A percentile compares a stretch with the other conserved stretches of the same genome.
Conservation (phyloP, 2,888 invertebrate genomes). For the Amphipyra tragopoginis region DNA sequence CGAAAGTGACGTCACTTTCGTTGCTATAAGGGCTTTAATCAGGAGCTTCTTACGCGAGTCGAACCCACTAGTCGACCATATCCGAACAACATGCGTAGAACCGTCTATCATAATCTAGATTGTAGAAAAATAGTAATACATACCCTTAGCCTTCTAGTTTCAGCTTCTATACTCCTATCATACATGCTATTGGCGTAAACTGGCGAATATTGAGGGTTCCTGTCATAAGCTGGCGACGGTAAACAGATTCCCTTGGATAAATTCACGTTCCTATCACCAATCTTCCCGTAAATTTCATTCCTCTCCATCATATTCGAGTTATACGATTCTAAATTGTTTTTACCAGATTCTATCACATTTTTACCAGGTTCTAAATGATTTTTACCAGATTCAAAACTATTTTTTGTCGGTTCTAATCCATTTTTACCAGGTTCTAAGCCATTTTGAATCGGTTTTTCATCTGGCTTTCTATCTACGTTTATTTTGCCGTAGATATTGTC, state of each 20-base stretch:
- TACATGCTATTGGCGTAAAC: conserved; percentile 78
- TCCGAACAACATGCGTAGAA: no score
- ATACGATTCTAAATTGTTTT: conserved; percentile 57
- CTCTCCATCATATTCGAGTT: conserved; percentile 55
- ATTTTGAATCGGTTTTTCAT: conserved; percentile 53
- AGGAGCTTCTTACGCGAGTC: no score
- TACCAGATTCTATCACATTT: conserved; percentile 42
- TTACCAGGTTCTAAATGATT: conserved; percentile 20
- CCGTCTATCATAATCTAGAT: no score
- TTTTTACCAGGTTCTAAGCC: conserved; percentile 38
- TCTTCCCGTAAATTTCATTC: conserved; percentile 52
- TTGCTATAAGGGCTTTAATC: no score
- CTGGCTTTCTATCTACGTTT: conserved; percentile 67
- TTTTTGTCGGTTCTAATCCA: conserved; percentile 19
- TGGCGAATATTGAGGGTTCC: conserved; percentile 82
- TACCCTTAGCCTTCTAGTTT: conserved; percentile 81
- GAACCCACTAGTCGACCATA: no score
- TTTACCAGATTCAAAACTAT: conserved; percentile 29
- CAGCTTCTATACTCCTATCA: conserved; percentile 84
- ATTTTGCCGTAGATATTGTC: conserved; percentile 85
- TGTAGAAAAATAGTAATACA: conserved; percentile 37
- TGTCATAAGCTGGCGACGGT: conserved; percentile 75
- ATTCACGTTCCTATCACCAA: conserved; percentile 50
- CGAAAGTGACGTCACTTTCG: no score
- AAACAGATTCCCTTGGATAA: conserved; percentile 45